Percentiles rank a stretch among this genome's conserved stretches.
These are phyloP conservation scores for Zele albiditarsus DNA, from an alignment of 2,888 invertebrate genomes.

Conservation along the genomic window DNA sequence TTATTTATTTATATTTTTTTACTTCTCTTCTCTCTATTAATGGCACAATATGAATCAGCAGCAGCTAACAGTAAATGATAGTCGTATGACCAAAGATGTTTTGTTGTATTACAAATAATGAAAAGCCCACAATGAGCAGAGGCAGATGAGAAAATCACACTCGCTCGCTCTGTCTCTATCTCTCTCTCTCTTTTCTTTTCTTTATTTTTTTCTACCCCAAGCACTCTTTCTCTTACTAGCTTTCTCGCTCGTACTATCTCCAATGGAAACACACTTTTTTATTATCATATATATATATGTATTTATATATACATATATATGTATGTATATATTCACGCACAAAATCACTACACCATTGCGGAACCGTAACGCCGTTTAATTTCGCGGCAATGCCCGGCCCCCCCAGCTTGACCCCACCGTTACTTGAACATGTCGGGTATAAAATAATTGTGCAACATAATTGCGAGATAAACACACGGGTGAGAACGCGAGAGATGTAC, in stretches of 20 bases:
- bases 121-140: conserved; percentile 14
- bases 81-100: neutral
- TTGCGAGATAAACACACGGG: conserved; percentile 54
- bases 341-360: conserved; percentile 34
- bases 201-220: neutral
- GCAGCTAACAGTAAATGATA: neutral
- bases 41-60: conserved; percentile 25
- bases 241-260: neutral
- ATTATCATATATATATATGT: neutral
- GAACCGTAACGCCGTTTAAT: conserved; percentile 26
- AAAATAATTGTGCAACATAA: conserved; percentile 66
- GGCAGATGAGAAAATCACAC: conserved; percentile 14
- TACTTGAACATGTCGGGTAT: conserved; percentile 69
- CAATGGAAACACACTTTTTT: conserved; percentile 22
- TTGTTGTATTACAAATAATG: conserved; percentile 2
- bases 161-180: neutral
- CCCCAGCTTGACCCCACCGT: conserved; percentile 47
- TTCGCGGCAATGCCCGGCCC: conserved; percentile 37
- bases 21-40: neutral
- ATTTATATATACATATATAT: conserved; percentile 5
- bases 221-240: neutral
- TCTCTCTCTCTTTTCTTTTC: neutral
- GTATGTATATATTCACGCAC: conserved; percentile 36
- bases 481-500: conserved; percentile 42
- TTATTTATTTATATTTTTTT: neutral